Base-by-base conservation (phyloP, 2,888 invertebrate species). In the Hedychridium roseum region DNA sequence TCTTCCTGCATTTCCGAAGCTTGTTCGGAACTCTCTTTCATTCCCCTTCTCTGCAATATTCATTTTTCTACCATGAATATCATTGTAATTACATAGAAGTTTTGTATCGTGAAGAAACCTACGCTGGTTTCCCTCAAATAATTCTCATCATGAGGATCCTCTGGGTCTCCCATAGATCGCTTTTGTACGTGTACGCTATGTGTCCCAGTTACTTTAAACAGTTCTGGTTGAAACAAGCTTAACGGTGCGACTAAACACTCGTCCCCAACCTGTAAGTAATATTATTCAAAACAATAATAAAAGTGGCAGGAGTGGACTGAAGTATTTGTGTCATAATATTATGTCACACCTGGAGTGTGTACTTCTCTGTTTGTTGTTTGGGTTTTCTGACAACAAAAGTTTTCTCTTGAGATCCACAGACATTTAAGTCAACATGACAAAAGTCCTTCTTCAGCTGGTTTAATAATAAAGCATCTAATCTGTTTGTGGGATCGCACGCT, bases 111-210 rank as follows among this genome's bases (percentile, higher is more conserved):
- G 21, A 9, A 17, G 12, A 18, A 40, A 63, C 79, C 76, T 74
- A 86, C 86, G 58, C 93, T 89, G 0, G 93, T 96, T 81, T 96
- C 96, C 54, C 92, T 83, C 7, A 97, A 81, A 73, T 94, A 97
- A 71, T 92, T 91, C 9, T 93, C 93, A 82, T 97, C 96, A 73
- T 94, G 93, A 2, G 94, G 94, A 80, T 97, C 97, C 78, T 94
- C 94, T 0, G 94, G 88, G 72, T 96, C 94, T 2, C 93, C 88
- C 37, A 83, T 80, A 27, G 83, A 84, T 31, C 86, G 78, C 60
- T 84, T 87, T 70, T 92, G 92, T 7, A 88, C 87, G 63, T 89
- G 88, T 1, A 89, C 87, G 18, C 82, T 80, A 74, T 93, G 91
- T 0, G 80, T 75, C 0, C 92, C 92, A 0, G 94, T 94, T 11